phyloP scores from a whole-genome alignment of 1,140 invertebrate species.

The Anadara kagoshimensis region DNA sequence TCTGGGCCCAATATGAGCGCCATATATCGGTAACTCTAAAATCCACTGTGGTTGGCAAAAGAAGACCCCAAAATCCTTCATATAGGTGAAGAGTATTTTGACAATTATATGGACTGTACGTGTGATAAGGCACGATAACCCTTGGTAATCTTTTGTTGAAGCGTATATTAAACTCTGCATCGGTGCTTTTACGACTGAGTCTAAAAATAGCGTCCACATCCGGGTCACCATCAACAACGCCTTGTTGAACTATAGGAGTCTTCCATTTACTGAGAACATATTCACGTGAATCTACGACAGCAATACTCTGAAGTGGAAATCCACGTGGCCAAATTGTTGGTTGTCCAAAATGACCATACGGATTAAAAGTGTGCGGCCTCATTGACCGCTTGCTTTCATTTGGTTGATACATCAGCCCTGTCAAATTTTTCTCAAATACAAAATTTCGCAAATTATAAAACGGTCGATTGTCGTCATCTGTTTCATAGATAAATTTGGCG shows the following conservation, averaged over 20 bases:
- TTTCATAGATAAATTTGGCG: slow-evolving; percentile 34
- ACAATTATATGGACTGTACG: slow-evolving; percentile 35
- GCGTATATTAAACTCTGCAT: slow-evolving; percentile 18
- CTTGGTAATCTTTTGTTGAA: background rate
- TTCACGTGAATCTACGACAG: too few relatives aligned
- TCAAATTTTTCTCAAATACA: background rate
- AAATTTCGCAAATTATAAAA: background rate
- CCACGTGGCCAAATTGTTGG: background rate
- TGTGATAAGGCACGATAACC: slow-evolving; percentile 13
- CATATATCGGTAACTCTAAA: slow-evolving; percentile 36
- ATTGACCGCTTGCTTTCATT: background rate
- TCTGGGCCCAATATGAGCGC: slow-evolving; percentile 35
- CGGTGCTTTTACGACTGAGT: slow-evolving; percentile 6
- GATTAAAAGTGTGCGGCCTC: background rate
- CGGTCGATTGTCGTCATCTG: slow-evolving; percentile 31
- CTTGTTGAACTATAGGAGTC: too few relatives aligned
- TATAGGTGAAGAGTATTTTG: slow-evolving; percentile 26
- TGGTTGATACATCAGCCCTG: too few relatives aligned
- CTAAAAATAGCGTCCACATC: slow-evolving; percentile 42
- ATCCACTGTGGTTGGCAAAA: slow-evolving; percentile 27
- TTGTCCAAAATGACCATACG: slow-evolving; percentile 6
- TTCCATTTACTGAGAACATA: too few relatives aligned
- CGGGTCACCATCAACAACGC: slow-evolving; percentile 30
- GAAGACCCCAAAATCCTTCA: slow-evolving; percentile 14
- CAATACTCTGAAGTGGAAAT: slow-evolving; percentile 1